Evolutionary conservation across 1,140 invertebrate genomes (phyloP), one percentile per base, ranked within the genome.

Genomic region (Aphelenchoides fujianensis): DNA sequence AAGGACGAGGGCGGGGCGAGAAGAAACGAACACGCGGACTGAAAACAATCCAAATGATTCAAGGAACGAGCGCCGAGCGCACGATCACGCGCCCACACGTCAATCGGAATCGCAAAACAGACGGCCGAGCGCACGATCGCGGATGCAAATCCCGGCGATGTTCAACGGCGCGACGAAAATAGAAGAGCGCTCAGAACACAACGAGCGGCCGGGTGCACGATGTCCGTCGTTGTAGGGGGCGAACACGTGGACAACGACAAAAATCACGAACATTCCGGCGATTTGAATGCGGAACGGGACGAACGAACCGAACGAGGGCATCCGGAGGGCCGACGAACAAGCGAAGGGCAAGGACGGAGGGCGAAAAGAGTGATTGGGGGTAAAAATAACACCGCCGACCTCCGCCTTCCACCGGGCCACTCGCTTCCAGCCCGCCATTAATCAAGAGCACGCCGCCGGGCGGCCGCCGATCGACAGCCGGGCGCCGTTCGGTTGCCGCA

Each of bases 21-120:
- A n/a, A n/a, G n/a, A n/a, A n/a, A n/a, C n/a, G n/a, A n/a, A n/a
- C n/a, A n/a, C n/a, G n/a, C n/a, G n/a, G n/a, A n/a, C n/a, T n/a
- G n/a, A n/a, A n/a, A n/a, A n/a, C n/a, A n/a, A n/a, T n/a, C n/a
- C n/a, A n/a, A n/a, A n/a, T n/a, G n/a, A n/a, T n/a, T n/a, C n/a
- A n/a, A n/a, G n/a, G n/a, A n/a, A n/a, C n/a, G n/a, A n/a, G n/a
- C n/a, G n/a, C n/a, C n/a, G n/a, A n/a, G n/a, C n/a, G n/a, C n/a
- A n/a, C n/a, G n/a, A 48, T 48, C 41, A 48, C 41, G 41, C 41
- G 41, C 41, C 41, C n/a, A n/a, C n/a, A n/a, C n/a, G n/a, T n/a
- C n/a, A n/a, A n/a, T 48, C 41, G 41, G 41, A 48, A 16, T 48
- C 41, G 41, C 41, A 48, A 48, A 23, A 48, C 41, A 48, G 41